phyloP scores from a whole-genome alignment of 2,113 vertebrate genomes.

The Hippotragus niger region DNA sequence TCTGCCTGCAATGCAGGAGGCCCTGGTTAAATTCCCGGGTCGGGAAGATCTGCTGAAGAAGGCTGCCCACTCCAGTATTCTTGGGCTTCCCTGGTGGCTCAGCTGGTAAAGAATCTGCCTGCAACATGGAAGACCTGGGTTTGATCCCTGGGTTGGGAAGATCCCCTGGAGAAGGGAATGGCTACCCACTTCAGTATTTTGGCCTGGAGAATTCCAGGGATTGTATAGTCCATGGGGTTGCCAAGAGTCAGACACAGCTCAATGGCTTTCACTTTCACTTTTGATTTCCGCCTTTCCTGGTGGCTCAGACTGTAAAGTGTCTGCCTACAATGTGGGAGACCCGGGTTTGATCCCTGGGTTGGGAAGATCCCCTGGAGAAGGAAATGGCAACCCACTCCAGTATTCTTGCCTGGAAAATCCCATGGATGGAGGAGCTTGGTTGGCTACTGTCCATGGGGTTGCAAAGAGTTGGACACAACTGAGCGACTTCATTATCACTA shows the following conservation, averaged over 20 bases:
- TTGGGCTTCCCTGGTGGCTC: not conserved
- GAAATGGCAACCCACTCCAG: no score
- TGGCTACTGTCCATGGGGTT: no score
- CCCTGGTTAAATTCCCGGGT: not conserved
- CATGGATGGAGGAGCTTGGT: no score
- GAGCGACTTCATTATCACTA: no score
- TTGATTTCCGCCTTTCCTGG: not conserved
- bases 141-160: not conserved
- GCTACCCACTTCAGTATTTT: not conserved
- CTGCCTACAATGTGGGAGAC: no score
- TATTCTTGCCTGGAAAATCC: no score
- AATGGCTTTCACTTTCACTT: not conserved
- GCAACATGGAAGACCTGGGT: not conserved
- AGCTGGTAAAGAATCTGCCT: not conserved
- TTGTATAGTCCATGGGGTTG: not conserved
- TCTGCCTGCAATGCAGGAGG: not conserved
- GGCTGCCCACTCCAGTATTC: not conserved
- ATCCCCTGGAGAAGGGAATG: not conserved
- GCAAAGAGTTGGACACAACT: no score
- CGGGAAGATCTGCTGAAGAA: not conserved
- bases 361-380: no score
- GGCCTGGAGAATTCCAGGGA: not conserved
- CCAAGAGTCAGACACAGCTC: not conserved
- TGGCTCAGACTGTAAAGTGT: no score
- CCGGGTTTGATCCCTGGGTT: fast-evolving